phyloP scores from a whole-genome alignment of 2,888 invertebrate species.

The Ectemnius continuus region DNA sequence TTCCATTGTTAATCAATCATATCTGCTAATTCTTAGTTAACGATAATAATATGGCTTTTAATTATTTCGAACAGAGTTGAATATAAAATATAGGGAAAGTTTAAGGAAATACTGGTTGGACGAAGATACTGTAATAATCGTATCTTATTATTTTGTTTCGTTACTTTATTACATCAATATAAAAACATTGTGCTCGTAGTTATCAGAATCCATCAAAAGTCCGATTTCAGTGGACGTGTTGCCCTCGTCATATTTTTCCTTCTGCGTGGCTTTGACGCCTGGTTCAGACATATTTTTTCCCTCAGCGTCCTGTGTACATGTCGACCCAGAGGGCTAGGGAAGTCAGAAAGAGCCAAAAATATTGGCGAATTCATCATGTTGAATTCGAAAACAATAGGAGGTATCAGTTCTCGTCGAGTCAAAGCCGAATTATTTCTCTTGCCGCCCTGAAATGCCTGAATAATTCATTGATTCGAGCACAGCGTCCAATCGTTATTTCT shows the following conservation, averaged over 20 bases:
- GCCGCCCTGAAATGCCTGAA: constrained; percentile 36
- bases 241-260: not conserved
- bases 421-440: constrained; percentile 43
- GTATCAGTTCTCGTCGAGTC: constrained; percentile 39
- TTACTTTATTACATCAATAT: not conserved
- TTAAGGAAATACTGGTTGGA: constrained; percentile 7
- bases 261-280: not conserved
- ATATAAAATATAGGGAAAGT: no score
- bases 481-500: constrained; percentile 16
- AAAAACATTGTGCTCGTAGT: not conserved
- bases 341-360: not conserved
- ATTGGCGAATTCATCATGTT: constrained; percentile 20
- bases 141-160: not conserved
- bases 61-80: no score
- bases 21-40: no score
- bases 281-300: not conserved
- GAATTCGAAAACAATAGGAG: constrained; percentile 26
- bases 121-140: no score
- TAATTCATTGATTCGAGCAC: constrained; percentile 42
- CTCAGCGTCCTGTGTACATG: not conserved
- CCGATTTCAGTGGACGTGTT: constrained; percentile 8
- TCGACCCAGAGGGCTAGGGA: constrained; percentile 9
- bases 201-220: constrained; percentile 4
- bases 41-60: no score
- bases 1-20: not conserved